These are phyloP conservation scores for Brachymystax lenok DNA, from an alignment of 2,797 vertebrate genomes.

Conservation along the genomic window DNA sequence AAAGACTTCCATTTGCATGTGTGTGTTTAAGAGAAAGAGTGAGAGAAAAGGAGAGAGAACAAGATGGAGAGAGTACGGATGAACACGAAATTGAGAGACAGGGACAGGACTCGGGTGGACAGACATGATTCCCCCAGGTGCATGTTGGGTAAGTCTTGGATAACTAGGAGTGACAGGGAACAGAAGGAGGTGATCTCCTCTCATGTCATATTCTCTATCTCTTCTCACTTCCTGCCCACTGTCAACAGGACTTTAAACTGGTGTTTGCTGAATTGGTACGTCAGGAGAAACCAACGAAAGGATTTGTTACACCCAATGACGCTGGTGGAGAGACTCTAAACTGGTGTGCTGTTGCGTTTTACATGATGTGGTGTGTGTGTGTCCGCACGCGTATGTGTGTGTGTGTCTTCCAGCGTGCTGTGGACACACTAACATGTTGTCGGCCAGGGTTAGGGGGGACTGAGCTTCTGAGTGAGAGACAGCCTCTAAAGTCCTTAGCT, in stretches of 20 bases:
- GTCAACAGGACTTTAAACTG: conserved; percentile 81
- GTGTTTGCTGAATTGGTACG: conserved; percentile 78
- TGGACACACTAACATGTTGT: conserved; percentile 59
- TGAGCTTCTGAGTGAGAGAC: not conserved
- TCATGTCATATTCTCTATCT: conserved; percentile 79
- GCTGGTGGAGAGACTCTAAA: conserved; percentile 26
- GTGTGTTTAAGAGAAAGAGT: conserved; percentile 12
- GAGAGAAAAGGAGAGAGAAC: conserved; percentile 25
- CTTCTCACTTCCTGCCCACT: conserved; percentile 77
- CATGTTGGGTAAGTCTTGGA: conserved; percentile 81
- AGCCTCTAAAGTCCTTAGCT: conserved; percentile 5
- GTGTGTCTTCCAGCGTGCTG: conserved; percentile 37
- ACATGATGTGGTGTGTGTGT: conserved; percentile 36
- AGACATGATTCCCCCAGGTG: conserved; percentile 82
- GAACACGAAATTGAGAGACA: conserved; percentile 64
- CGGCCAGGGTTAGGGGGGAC: conserved; percentile 44
- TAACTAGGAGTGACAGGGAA: conserved; percentile 82
- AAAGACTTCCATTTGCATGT: conserved; percentile 28
- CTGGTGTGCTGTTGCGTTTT: conserved; percentile 45
- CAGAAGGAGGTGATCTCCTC: conserved; percentile 81
- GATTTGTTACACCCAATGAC: conserved; percentile 68
- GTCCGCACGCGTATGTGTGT: not conserved
- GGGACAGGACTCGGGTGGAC: conserved; percentile 65
- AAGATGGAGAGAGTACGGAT: conserved; percentile 36
- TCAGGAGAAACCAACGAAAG: conserved; percentile 69